These are phyloP conservation scores for Epicauta chinensis DNA, from an alignment of 1,140 invertebrate species.

Conservation along the genomic window DNA sequence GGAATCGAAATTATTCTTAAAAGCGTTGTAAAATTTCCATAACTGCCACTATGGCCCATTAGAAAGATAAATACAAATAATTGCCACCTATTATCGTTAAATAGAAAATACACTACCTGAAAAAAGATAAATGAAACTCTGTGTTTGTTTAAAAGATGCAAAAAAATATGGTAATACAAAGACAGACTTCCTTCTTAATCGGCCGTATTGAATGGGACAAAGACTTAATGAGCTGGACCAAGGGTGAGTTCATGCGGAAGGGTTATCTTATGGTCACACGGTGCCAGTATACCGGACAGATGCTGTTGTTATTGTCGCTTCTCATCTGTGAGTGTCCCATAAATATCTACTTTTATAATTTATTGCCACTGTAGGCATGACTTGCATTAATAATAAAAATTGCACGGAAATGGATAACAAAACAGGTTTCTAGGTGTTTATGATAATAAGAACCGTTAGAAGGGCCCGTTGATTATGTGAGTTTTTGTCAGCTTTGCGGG, in stretches of 20 bases:
- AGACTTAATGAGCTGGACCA: constrained; percentile 17
- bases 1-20: too few species aligned
- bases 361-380: constrained; percentile 12
- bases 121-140: constrained; percentile 7
- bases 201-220: not conserved
- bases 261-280: constrained; percentile 20
- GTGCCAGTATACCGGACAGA: constrained; percentile 10
- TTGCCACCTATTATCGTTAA: too few species aligned
- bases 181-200: constrained; percentile 10
- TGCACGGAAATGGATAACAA: constrained; percentile 11
- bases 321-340: too few species aligned
- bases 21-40: too few species aligned
- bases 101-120: not conserved
- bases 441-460: constrained; percentile 4
- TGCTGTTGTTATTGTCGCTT: not conserved
- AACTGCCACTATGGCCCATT: too few species aligned
- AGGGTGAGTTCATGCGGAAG: constrained; percentile 4
- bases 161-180: constrained; percentile 7
- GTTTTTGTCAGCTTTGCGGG: not conserved
- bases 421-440: constrained; percentile 14
- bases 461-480: not conserved
- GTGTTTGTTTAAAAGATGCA: constrained; percentile 13
- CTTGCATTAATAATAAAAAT: constrained; percentile 10
- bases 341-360: constrained; percentile 5
- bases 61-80: too few species aligned